These are phyloP conservation scores for Porites lutea DNA, from an alignment of 64 coral and sea anemone genomes.

Conservation along the genomic window DNA sequence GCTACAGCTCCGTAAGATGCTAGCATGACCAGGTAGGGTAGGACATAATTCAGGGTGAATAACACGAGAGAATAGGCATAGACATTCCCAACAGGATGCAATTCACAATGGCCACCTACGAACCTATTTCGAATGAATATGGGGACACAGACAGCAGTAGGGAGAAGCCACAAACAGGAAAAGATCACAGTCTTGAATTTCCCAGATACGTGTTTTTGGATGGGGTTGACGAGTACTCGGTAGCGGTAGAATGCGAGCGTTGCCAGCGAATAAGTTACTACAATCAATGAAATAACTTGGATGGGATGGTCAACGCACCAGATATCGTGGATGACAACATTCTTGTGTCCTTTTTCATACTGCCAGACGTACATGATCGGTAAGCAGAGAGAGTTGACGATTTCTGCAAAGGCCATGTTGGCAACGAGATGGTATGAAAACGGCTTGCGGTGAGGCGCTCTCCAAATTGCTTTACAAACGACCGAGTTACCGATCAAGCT, in stretches of 20 bases:
- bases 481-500: slow-evolving; percentile 60
- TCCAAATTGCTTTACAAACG: slow-evolving; percentile 33
- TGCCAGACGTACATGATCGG: neutral
- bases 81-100: neutral
- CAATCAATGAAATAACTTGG: neutral
- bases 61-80: neutral
- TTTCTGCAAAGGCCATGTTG: slow-evolving; percentile 66
- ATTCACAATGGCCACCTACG: neutral
- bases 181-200: neutral
- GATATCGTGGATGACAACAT: slow-evolving; percentile 4
- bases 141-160: neutral
- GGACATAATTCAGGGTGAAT: slow-evolving; percentile 18
- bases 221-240: slow-evolving; percentile 22
- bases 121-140: neutral
- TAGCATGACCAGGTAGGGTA: slow-evolving; percentile 43
- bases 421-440: slow-evolving; percentile 57
- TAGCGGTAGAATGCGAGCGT: slow-evolving; percentile 72
- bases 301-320: slow-evolving; percentile 12
- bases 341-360: neutral
- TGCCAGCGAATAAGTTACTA: slow-evolving; percentile 40
- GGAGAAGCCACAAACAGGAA: slow-evolving; percentile 11
- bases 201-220: neutral
- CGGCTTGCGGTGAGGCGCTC: slow-evolving; percentile 27
- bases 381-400: slow-evolving; percentile 9
- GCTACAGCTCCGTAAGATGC: slow-evolving; percentile 48